phyloP scores from a whole-genome alignment of 2,113 vertebrate genomes.

The Romanogobio albipinnatus region DNA sequence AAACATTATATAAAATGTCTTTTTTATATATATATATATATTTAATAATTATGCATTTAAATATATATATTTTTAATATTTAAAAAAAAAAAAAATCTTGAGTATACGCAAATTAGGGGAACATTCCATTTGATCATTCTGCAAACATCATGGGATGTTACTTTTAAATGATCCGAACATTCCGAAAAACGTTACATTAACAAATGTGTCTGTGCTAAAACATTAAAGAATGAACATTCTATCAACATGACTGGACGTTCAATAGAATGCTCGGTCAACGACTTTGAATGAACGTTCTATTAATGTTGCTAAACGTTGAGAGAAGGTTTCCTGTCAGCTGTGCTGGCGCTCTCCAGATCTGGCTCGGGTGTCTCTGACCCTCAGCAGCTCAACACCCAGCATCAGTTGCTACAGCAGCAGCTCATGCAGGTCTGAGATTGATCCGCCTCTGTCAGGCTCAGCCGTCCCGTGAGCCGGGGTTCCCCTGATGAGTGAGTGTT shows the following conservation, averaged over 20 bases:
- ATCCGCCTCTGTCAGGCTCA: neutral
- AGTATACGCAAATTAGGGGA: neutral
- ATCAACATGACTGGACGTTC: neutral
- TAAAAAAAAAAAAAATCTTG: too few species aligned
- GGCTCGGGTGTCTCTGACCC: too few species aligned
- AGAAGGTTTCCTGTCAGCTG: neutral
- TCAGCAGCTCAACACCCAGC: too few species aligned
- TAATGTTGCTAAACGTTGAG: neutral
- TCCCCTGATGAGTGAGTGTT: constrained; percentile 4
- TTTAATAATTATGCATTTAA: too few species aligned
- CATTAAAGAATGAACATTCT: neutral
- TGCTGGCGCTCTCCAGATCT: neutral
- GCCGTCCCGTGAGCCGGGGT: neutral
- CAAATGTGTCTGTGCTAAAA: neutral
- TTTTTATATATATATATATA: too few species aligned
- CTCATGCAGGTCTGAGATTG: too few species aligned
- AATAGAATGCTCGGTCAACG: too few species aligned
- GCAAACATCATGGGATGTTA: neutral
- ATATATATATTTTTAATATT: too few species aligned
- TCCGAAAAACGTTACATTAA: neutral
- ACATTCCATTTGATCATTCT: neutral
- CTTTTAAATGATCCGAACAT: neutral
- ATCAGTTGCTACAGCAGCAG: too few species aligned
- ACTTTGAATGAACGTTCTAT: neutral
- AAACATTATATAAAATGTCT: too few species aligned